These are phyloP conservation scores for Tanypteryx hageni DNA, from an alignment of 2,888 invertebrate species.

Conservation along the genomic window DNA sequence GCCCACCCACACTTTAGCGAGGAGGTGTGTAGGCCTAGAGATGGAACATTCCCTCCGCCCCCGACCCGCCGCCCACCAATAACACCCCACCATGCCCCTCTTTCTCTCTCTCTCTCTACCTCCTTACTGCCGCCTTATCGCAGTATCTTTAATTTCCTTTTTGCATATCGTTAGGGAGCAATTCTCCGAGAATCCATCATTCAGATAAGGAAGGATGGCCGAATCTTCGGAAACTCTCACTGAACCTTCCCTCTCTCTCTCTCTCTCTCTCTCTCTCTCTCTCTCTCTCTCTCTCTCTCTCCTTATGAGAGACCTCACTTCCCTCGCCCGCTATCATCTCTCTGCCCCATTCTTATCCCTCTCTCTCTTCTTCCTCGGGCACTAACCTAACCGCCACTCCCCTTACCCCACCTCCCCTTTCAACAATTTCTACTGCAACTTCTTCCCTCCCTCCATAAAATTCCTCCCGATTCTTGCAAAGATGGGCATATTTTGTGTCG, in stretches of 20 bases:
- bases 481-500: background rate
- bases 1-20: background rate
- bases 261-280: background rate
- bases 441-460: background rate
- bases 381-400: background rate
- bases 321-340: background rate
- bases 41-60: background rate
- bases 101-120: background rate
- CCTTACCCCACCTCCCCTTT: background rate
- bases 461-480: background rate
- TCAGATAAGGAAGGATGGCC: conserved; percentile 65
- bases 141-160: conserved; percentile 69
- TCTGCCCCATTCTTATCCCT: background rate
- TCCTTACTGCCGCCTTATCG: conserved; percentile 65
- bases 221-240: conserved; percentile 34
- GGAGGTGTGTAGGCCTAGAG: background rate
- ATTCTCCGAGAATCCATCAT: conserved; percentile 67
- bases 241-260: background rate
- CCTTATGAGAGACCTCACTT: background rate
- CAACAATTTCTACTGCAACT: too few relatives aligned
- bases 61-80: background rate
- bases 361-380: background rate
- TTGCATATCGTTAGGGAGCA: conserved; percentile 67
- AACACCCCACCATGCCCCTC: background rate
- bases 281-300: background rate